These are phyloP conservation scores for Epizoanthus scotinus DNA, from an alignment of 92 coral and sea anemone species.

Conservation along the genomic window DNA sequence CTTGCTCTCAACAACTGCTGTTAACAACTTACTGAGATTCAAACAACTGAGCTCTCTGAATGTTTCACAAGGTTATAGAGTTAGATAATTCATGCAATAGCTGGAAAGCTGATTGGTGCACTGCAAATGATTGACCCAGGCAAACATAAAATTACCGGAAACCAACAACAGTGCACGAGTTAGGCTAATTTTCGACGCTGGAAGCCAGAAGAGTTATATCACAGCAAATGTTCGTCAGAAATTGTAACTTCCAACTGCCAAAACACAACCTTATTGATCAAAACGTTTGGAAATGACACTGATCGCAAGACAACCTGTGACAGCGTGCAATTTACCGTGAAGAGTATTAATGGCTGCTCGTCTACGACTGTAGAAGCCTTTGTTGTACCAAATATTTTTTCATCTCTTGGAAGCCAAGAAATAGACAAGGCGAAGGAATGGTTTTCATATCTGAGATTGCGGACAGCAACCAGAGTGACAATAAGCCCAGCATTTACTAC, in stretches of 20 bases:
- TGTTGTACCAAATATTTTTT: constrained; percentile 51
- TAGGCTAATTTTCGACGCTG: constrained; percentile 58
- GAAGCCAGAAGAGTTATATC: constrained; percentile 66
- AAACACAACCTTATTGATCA: constrained; percentile 50
- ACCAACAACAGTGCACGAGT: constrained; percentile 29
- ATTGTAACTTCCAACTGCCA: constrained; percentile 31
- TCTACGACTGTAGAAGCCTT: constrained; percentile 37
- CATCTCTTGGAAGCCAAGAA: constrained; percentile 61
- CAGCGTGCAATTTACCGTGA: constrained; percentile 38
- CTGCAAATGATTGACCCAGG: too few species aligned
- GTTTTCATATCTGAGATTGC: constrained; percentile 43
- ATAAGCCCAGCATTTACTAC: too few species aligned
- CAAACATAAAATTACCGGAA: constrained; percentile 25
- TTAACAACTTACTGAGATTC: too few species aligned
- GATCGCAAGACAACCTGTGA: constrained; percentile 40
- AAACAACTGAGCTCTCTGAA: too few species aligned
- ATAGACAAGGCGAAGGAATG: constrained; percentile 45
- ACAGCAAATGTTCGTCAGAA: constrained; percentile 40
- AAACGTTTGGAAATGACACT: constrained; percentile 52
- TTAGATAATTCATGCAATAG: too few species aligned
- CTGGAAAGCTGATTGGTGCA: too few species aligned
- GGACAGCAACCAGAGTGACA: constrained; percentile 49
- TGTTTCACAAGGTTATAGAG: too few species aligned
- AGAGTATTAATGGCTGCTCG: constrained; percentile 19
- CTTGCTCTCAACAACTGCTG: too few species aligned